Conservation (phyloP, 2,797 vertebrate genomes). For the Kryptopterus vitreolus region DNA sequence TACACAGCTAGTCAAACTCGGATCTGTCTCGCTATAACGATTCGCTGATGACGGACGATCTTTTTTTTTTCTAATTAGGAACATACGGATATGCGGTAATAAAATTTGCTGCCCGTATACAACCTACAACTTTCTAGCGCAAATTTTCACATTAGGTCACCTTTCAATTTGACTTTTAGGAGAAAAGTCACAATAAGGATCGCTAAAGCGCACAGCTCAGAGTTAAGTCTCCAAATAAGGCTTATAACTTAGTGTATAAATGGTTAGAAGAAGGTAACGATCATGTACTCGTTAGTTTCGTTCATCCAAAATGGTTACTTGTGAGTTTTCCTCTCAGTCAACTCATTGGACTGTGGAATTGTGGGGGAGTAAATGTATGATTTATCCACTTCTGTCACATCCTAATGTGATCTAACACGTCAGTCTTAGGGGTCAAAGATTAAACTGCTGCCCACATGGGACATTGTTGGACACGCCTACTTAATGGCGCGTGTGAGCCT, state of each 20-base stretch:
- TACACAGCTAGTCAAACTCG: neutral
- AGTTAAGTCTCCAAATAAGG: too few species aligned
- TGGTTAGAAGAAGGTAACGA: neutral
- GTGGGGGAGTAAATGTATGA: neutral
- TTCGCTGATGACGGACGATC: neutral
- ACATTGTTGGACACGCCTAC: neutral
- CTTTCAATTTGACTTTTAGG: neutral
- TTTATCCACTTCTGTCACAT: neutral
- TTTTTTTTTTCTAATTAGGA: neutral
- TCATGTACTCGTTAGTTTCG: neutral
- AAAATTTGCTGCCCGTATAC: neutral
- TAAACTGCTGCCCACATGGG: neutral
- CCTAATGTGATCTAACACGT: neutral
- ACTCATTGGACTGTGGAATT: neutral
- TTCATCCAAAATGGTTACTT: too few species aligned
- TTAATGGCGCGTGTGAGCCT: conserved; percentile 2
- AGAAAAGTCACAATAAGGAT: neutral
- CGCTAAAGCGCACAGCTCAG: neutral
- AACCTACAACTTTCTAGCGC: too few species aligned
- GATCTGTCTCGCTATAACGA: neutral
- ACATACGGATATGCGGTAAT: neutral
- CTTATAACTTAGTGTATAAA: too few species aligned
- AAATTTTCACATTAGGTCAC: neutral
- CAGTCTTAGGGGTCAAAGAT: neutral
- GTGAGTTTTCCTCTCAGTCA: neutral